Base-by-base conservation (phyloP, 2,888 invertebrate genomes). In the Melipona bicolor region DNA sequence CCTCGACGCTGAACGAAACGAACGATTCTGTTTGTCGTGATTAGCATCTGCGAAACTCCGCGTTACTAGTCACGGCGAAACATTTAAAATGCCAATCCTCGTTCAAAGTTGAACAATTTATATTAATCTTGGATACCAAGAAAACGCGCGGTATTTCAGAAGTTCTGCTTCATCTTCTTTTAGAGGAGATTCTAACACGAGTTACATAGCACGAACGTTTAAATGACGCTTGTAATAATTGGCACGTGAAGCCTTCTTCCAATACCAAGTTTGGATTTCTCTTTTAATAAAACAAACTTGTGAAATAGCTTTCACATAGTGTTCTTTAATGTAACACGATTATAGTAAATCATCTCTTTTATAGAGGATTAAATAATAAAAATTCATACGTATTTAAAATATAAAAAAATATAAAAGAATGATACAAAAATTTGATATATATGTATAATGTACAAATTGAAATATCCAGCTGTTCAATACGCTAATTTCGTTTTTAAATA, bases 11-110 rank as follows among this genome's bases (percentile, higher is more conserved):
- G 71, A 62, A 71, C 49, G 59, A 56, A 56, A 71, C 67, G 43
- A 43, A 65, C 50, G 52, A 50, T 67, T 56, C 77, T 4, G 64
- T 56, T 70, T 80, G 52, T 77, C 62, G 3, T 24, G 65, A 65
- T 67, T 56, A 75, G 67, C n/a, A 54, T 49, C 21, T 21, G 27
- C 56, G 43, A 56, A 43, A 27, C 49, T 65, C 21, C 4, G 50
- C 21, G 0, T 43, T 49, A 5, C 56, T 17, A 17, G 24, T 21
- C 21, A 6, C 9, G 17, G 24, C 36, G 43, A 43, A 32, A n/a
- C 17, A 50, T 15, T 32, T 21, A 11, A 64, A 73, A 21, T 6
- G 15, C 11, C 24, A 21, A 21, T 17, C 64, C n/a, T 6, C 4
- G 43, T 9, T 17, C 3, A 0, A 24, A 24, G 43, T 15, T 4